These are phyloP conservation scores for Leucoraja erinaceus DNA, from an alignment of 2,113 vertebrate genomes.

Conservation along the genomic window DNA sequence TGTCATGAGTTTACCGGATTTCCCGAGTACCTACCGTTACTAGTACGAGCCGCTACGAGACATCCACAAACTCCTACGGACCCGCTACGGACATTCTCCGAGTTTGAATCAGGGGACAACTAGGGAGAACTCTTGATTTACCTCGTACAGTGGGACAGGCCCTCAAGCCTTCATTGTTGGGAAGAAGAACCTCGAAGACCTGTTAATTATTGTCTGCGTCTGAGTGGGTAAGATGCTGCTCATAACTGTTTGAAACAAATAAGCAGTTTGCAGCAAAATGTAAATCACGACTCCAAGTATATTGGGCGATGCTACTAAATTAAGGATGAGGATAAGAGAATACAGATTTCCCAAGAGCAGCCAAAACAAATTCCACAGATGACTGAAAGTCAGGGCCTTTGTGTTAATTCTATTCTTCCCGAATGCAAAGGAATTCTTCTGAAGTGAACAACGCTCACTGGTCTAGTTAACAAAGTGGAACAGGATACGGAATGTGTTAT, in stretches of 20 bases:
- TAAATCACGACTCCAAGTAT: too few species aligned
- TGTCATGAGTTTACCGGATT: too few species aligned
- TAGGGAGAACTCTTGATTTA: too few species aligned
- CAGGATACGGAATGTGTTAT: neutral
- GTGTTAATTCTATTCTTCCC: neutral
- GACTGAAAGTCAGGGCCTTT: neutral
- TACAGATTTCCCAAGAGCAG: slow-evolving; percentile 15
- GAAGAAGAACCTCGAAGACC: too few species aligned
- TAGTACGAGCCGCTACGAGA: too few species aligned
- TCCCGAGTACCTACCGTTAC: too few species aligned
- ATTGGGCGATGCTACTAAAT: neutral
- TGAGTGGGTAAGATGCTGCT: neutral
- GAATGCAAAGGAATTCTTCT: neutral
- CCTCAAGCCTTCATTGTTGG: too few species aligned
- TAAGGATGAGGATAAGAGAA: neutral
- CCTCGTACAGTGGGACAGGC: too few species aligned
- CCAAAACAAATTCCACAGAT: neutral
- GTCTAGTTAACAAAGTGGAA: neutral
- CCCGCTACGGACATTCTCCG: too few species aligned
- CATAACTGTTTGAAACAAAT: neutral
- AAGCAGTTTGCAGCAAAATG: neutral
- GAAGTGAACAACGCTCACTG: neutral
- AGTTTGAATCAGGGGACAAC: too few species aligned
- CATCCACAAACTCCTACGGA: too few species aligned
- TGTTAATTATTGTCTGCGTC: neutral